Conservation (phyloP, 2,888 invertebrate species). For the Eristalinus sepulchralis region DNA sequence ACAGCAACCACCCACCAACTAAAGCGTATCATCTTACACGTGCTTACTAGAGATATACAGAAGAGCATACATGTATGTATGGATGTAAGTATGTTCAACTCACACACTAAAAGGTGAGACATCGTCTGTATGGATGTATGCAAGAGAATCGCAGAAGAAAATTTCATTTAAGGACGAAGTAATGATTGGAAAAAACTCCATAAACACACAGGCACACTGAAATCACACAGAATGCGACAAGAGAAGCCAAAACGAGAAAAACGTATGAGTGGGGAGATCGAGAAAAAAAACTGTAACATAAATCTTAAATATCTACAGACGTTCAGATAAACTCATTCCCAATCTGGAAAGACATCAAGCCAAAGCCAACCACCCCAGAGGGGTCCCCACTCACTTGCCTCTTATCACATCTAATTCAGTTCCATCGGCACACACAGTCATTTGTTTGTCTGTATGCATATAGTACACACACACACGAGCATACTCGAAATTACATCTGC, state of each 20-base stretch:
- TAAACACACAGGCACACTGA: slow-evolving; percentile 14
- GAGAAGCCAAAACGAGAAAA: slow-evolving; percentile 42
- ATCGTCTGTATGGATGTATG: not conserved
- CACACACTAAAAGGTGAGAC: no score
- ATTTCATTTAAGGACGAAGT: slow-evolving; percentile 43
- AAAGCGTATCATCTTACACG: slow-evolving; percentile 52
- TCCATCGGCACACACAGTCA: not conserved
- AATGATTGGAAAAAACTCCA: slow-evolving; percentile 5
- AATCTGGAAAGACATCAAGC: slow-evolving; percentile 42
- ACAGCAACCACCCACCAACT: slow-evolving; percentile 38
- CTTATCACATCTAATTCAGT: slow-evolving; percentile 66
- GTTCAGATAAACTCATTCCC: slow-evolving; percentile 65
- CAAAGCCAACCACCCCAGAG: slow-evolving; percentile 29
- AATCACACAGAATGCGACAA: slow-evolving; percentile 21
- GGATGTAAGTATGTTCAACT: not conserved
- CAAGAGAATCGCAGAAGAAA: slow-evolving; percentile 14
- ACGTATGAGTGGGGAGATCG: slow-evolving; percentile 20
- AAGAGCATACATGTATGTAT: not conserved
- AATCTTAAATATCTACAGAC: slow-evolving; percentile 67
- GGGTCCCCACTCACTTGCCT: slow-evolving; percentile 23
- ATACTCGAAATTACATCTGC: slow-evolving; percentile 59
- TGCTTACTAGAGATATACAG: slow-evolving; percentile 33
- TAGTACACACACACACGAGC: slow-evolving; percentile 24
- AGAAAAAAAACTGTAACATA: slow-evolving; percentile 30
- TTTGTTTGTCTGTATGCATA: not conserved